phyloP scores from a whole-genome alignment of 2,888 invertebrate genomes.

The Lasioglossum villosulum region DNA sequence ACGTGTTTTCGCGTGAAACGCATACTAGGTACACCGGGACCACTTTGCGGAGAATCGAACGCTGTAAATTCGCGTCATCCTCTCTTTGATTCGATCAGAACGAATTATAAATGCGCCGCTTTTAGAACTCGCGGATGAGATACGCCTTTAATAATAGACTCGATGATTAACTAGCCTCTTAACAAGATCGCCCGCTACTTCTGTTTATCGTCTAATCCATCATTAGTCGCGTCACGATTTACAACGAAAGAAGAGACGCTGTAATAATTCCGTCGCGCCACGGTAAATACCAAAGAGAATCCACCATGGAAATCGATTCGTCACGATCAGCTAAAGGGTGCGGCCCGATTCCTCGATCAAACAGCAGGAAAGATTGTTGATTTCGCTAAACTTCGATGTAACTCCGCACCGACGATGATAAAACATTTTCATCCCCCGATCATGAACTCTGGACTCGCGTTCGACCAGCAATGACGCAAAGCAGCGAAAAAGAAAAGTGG shows the following conservation, averaged over 20 bases:
- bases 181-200: background rate
- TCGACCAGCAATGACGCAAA: background rate
- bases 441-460: background rate
- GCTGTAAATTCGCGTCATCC: background rate
- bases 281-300: background rate
- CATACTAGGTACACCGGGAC: background rate
- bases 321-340: background rate
- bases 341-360: background rate
- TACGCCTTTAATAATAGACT: constrained; percentile 1
- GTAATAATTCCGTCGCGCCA: background rate
- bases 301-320: background rate
- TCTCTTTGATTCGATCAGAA: background rate
- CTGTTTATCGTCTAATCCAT: background rate
- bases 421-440: background rate
- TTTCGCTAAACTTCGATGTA: background rate
- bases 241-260: background rate
- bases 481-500: background rate
- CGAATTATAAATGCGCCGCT: background rate
- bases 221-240: background rate
- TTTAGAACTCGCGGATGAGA: background rate
- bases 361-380: background rate
- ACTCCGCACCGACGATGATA: background rate
- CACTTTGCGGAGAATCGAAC: constrained; percentile 8
- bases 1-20: constrained; percentile 25
- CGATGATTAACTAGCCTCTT: constrained; percentile 9